Conservation (phyloP, 2,888 invertebrate species). For the Xestia ashworthii region DNA sequence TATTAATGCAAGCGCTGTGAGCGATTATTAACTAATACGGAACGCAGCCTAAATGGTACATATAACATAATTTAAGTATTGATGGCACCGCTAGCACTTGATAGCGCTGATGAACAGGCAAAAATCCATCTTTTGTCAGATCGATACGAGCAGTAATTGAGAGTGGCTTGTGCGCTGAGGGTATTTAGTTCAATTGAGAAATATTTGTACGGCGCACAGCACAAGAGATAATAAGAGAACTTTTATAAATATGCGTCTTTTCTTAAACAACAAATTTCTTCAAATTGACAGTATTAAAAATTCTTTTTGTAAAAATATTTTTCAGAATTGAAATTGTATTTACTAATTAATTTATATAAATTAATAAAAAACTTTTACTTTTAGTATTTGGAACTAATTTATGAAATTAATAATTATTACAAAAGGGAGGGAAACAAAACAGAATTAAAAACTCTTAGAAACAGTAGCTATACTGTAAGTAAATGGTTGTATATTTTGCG, state of each 20-base stretch:
- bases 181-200: not conserved
- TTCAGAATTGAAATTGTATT: not conserved
- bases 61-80: not conserved
- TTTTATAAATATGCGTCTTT: not conserved
- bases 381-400: not conserved
- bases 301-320: not conserved
- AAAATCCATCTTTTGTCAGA: not conserved
- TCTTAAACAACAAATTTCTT: not conserved
- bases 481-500: conserved; percentile 21
- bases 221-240: not conserved
- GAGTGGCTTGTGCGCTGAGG: too few species aligned
- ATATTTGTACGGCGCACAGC: not conserved
- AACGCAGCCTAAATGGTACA: too few species aligned
- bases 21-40: too few species aligned
- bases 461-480: conserved; percentile 14
- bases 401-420: not conserved
- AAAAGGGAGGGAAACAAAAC: conserved; percentile 6
- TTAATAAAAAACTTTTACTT: not conserved
- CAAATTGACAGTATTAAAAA: not conserved
- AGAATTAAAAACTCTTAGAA: conserved; percentile 12
- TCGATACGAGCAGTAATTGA: not conserved
- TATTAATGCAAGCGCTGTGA: too few species aligned
- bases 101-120: not conserved
- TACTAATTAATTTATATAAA: not conserved
- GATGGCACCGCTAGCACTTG: not conserved